Conservation (phyloP, 2,113 vertebrate genomes). For the Electrona antarctica region DNA sequence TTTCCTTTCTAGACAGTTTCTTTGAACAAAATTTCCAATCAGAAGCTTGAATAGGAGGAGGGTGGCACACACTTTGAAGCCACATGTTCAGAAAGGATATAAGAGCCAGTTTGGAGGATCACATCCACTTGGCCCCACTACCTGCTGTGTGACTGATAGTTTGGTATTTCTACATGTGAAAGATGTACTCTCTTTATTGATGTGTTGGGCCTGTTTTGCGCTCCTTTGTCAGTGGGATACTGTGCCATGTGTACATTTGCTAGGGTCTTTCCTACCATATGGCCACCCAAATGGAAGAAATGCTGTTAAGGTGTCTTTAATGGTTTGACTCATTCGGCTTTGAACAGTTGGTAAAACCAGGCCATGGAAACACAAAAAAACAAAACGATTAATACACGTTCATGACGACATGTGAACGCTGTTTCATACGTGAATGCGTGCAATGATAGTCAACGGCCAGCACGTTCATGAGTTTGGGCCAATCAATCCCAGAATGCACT, state of each 20-base stretch:
- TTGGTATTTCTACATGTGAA: conserved; percentile 71
- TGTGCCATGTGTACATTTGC: conserved; percentile 48
- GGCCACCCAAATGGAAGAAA: conserved; percentile 48
- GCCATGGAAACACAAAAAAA: not conserved
- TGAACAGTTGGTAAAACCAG: not conserved
- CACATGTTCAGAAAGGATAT: conserved; percentile 62
- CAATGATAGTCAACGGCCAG: too few relatives aligned
- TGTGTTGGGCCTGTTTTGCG: conserved; percentile 40
- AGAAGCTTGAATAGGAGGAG: conserved; percentile 48
- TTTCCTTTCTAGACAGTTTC: not conserved
- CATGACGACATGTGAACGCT: too few relatives aligned
- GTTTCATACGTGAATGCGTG: too few relatives aligned
- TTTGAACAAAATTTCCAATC: conserved; percentile 22
- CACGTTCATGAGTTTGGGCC: too few relatives aligned
- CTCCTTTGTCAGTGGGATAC: conserved; percentile 24
- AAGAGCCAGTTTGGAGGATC: conserved; percentile 42
- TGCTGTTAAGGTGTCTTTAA: not conserved
- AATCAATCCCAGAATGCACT: too few relatives aligned
- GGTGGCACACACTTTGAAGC: conserved; percentile 67
- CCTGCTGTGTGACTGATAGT: conserved; percentile 76
- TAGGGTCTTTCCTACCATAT: conserved; percentile 30
- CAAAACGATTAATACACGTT: too few relatives aligned
- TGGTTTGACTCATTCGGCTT: conserved; percentile 4
- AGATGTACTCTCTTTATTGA: conserved; percentile 63
- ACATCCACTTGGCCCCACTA: conserved; percentile 22